Base-by-base conservation (phyloP, 2,888 invertebrate species). In the Tipula confusa region DNA sequence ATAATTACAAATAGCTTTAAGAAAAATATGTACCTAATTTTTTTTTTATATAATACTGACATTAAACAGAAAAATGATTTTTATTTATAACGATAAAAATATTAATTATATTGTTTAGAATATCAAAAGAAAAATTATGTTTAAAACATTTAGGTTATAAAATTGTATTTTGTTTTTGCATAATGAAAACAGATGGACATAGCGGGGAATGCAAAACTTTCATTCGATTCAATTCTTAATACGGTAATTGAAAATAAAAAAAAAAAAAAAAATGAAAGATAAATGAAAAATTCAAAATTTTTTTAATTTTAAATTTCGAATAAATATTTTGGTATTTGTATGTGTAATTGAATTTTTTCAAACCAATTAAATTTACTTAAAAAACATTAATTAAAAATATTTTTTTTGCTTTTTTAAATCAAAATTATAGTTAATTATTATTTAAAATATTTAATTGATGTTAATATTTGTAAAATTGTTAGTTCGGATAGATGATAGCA, bases 151-250 rank as follows among this genome's bases (percentile, higher is more conserved):
- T 64, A 64, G 64, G 64, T 64, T 64, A 64, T 64, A 64, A 64
- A 64, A 15, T 43, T 15, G 43, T 64, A 18, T 82, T 82, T 82
- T 82, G 31, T 82, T 82, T 33, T 33, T 33, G 82, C 18, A 7
- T 82, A 33, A 82, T 24, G 18, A 86, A 87, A 88, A 86, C 87
- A 89, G 89, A 87, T 89, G 89, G 89, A 88, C 88, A 86, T 89
- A 88, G 88, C 87, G 86, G 87, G 86, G 86, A 86, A 86, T 86
- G 29, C 43, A 83, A 83, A 83, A 83, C 83, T 28, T 29, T 85
- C 85, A 85, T 86, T 86, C 86, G 84, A 85, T 86, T 85, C 84
- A 86, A 38, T 84, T 86, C 85, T 86, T 85, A 85, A 15, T 85
- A 85, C 85, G 86, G 86, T 86, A 86, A 86, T 86, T 36, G 64